Evolutionary conservation across 1,140 invertebrate genomes (phyloP).

Genomic region (Drosophila suzukii): DNA sequence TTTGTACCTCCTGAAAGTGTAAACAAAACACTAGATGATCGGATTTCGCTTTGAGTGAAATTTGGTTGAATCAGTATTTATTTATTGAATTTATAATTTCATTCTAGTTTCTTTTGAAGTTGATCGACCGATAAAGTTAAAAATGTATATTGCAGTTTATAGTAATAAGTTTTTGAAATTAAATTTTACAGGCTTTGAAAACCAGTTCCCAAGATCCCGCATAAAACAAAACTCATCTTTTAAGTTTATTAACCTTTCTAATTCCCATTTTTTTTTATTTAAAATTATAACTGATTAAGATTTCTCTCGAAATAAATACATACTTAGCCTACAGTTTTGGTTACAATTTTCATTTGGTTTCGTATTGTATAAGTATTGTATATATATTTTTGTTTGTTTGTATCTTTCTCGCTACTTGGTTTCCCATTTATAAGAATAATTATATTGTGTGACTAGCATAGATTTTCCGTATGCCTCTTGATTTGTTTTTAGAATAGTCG

Average conservation of each 20-base stretch:
- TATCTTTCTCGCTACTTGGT: conserved; percentile 52
- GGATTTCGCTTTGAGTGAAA: too few species aligned
- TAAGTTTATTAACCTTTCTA: conserved; percentile 69
- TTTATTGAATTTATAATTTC: too few species aligned
- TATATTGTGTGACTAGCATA: conserved; percentile 66
- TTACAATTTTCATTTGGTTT: conserved; percentile 63
- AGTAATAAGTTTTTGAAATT: too few species aligned
- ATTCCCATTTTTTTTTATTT: conserved; percentile 68
- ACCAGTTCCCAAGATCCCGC: background rate
- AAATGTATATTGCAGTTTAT: too few species aligned
- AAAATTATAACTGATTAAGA: conserved; percentile 70
- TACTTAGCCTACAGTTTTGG: conserved; percentile 61
- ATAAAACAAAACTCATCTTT: conserved; percentile 5
- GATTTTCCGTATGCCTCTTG: conserved; percentile 29
- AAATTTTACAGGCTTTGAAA: too few species aligned
- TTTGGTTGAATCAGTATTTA: too few species aligned
- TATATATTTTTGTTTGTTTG: conserved; percentile 41
- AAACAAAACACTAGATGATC: too few species aligned
- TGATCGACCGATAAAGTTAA: too few species aligned
- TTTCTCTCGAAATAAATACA: conserved; percentile 70
- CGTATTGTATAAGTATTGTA: conserved; percentile 72
- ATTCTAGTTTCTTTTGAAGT: too few species aligned
- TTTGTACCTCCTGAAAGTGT: too few species aligned
- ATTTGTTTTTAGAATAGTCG: conserved; percentile 38
- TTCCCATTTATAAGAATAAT: conserved; percentile 73